Evolutionary conservation across 1,140 invertebrate genomes (phyloP).

Genomic region (Branchinecta lindahli): DNA sequence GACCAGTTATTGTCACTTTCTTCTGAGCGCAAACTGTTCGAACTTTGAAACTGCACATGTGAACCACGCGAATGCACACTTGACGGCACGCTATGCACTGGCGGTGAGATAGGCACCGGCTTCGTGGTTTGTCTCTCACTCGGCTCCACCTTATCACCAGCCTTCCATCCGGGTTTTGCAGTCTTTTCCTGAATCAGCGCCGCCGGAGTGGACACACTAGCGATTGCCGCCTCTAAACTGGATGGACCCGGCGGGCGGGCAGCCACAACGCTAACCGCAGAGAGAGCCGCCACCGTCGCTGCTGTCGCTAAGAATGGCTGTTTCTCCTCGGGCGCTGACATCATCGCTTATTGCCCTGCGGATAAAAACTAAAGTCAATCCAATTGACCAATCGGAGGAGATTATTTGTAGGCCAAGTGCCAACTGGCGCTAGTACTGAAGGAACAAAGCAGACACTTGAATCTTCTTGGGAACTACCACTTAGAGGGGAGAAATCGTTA

Average conservation of each 20-base stretch:
- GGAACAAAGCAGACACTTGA: no score
- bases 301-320: neutral
- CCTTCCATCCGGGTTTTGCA: neutral
- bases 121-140: conserved; percentile 2
- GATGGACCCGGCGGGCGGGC: neutral
- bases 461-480: no score
- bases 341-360: neutral
- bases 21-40: neutral
- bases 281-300: neutral
- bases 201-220: neutral
- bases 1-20: conserved; percentile 17
- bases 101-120: neutral
- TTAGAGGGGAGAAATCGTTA: no score
- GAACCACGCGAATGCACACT: neutral
- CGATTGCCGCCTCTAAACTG: neutral
- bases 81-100: neutral
- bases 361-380: neutral
- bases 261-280: neutral
- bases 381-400: neutral
- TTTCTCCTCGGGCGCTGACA: neutral
- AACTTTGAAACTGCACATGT: conserved; percentile 6
- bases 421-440: neutral
- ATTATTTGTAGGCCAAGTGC: neutral
- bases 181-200: neutral
- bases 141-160: neutral